phyloP scores from a whole-genome alignment of 2,113 vertebrate genomes.

The Irena cyanogastra region DNA sequence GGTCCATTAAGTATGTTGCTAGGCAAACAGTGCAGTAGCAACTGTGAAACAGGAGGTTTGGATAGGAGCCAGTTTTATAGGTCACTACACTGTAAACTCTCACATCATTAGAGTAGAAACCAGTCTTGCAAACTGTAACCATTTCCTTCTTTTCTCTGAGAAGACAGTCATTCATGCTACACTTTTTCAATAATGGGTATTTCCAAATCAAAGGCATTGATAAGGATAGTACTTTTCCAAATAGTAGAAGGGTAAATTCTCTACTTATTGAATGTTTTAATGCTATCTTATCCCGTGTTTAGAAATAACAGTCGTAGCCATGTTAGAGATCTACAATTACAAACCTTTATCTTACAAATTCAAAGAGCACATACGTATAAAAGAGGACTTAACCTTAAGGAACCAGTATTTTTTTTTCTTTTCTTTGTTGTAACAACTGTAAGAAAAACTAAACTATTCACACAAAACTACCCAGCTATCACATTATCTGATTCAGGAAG shows the following conservation, averaged over 20 bases:
- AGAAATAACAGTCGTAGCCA: neutral
- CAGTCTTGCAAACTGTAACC: neutral
- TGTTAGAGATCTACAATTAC: neutral
- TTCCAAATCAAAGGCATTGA: neutral
- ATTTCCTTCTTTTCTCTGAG: neutral
- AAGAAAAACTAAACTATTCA: neutral
- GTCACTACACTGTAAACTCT: conserved; percentile 56
- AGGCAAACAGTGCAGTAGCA: conserved; percentile 55
- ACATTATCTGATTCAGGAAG: neutral
- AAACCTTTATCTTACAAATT: neutral
- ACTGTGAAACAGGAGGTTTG: conserved; percentile 43
- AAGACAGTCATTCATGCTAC: conserved; percentile 6
- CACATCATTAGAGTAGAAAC: conserved; percentile 45
- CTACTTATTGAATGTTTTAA: neutral
- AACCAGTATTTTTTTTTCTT: neutral
- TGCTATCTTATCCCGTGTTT: neutral
- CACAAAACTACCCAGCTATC: neutral
- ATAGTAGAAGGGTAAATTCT: neutral
- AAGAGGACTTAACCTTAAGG: neutral
- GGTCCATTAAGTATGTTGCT: conserved; percentile 62
- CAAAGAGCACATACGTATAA: neutral
- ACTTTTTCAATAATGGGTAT: neutral
- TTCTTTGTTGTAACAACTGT: neutral
- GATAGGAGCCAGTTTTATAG: conserved; percentile 50
- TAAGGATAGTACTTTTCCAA: neutral